A percentile compares a stretch with the other conserved stretches of the same genome.
Conservation (phyloP, 2,113 vertebrate species). For the Hippocampus comes region DNA sequence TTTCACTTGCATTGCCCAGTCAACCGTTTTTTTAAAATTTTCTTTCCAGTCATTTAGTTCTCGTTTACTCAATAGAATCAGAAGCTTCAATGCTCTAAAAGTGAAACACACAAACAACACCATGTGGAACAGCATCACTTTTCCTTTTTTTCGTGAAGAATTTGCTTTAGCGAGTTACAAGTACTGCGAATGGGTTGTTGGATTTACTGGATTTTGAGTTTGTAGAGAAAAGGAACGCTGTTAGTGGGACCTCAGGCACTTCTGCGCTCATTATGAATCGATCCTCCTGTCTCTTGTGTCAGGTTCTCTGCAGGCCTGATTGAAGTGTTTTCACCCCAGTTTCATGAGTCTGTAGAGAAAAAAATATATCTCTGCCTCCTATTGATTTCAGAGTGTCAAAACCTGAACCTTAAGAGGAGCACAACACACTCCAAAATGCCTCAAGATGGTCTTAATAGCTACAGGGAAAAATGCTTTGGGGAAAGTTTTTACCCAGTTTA, state of each 20-base stretch:
- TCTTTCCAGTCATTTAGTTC: slow-evolving; percentile 8
- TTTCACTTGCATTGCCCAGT: slow-evolving; percentile 1
- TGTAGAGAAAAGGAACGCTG: slow-evolving; percentile 37
- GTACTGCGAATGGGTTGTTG: slow-evolving; percentile 12
- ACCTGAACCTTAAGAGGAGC: slow-evolving; percentile 63
- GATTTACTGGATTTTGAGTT: slow-evolving; percentile 54
- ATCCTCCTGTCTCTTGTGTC: slow-evolving; percentile 66
- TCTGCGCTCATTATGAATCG: slow-evolving; percentile 66
- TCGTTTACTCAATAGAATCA: background rate
- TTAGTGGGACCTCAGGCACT: slow-evolving; percentile 65
- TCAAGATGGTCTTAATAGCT: slow-evolving; percentile 62
- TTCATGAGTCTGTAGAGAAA: slow-evolving; percentile 55
- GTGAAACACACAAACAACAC: background rate
- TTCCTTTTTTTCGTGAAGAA: slow-evolving; percentile 22
- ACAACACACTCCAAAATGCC: slow-evolving; percentile 67
- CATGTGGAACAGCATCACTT: background rate
- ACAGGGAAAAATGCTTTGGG: slow-evolving; percentile 52
- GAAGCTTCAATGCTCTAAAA: slow-evolving; percentile 11
- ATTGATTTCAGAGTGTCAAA: slow-evolving; percentile 77
- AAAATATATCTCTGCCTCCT: slow-evolving; percentile 63
- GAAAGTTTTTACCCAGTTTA: slow-evolving; percentile 63
- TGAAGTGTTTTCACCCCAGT: slow-evolving; percentile 72
- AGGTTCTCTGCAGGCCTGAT: slow-evolving; percentile 64
- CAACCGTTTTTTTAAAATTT: background rate
- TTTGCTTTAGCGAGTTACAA: slow-evolving; percentile 32